Evolutionary conservation across 2,888 invertebrate species (phyloP), one percentile per base, ranked within the genome.

Genomic region (Morpho achilles): DNA sequence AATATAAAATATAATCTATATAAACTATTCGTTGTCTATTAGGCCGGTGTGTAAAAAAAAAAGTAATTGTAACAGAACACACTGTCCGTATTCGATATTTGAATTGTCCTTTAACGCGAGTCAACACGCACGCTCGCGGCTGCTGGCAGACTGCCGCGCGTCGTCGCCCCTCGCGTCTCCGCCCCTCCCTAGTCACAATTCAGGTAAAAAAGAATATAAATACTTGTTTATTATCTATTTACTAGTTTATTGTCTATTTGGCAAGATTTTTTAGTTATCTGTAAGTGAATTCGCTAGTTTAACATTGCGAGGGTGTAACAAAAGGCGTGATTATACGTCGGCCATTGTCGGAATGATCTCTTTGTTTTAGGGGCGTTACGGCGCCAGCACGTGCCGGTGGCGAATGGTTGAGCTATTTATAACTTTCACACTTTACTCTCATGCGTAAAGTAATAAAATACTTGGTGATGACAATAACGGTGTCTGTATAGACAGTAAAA

Each of bases 121-220:
- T 58, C 69, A 68, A 68, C 67, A 72, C 77, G 71, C 84, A 69
- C 76, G 70, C 69, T 71, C 79, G 77, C 71, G 78, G 80, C 75
- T 71, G 69, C 61, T 61, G 68, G 73, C 72, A 75, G 83, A 88
- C 88, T 88, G 87, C 78, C 87, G 87, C 80, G 75, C 73, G 68
- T 56, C 57, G 60, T 70, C 68, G 75, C 83, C 83, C 86, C 84
- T 67, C 81, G 69, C 74, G 63, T 66, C 80, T 58, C 76, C 62
- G 70, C 73, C 80, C 80, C 80, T 79, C 73, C 78, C 79, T 77
- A 72, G 68, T 47, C 65, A 75, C 70, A 64, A 68, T 69, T 82
- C 84, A 83, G 84, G 83, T 82, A 86, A 78, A 83, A 83, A 84
- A 67, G 69, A 71, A 77, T 16, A 77, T 75, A 69, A 71, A 69